A percentile compares a stretch with the other conserved stretches of the same genome.
Conservation (phyloP, 2,797 vertebrate genomes). For the Cyprinodon diabolis region DNA sequence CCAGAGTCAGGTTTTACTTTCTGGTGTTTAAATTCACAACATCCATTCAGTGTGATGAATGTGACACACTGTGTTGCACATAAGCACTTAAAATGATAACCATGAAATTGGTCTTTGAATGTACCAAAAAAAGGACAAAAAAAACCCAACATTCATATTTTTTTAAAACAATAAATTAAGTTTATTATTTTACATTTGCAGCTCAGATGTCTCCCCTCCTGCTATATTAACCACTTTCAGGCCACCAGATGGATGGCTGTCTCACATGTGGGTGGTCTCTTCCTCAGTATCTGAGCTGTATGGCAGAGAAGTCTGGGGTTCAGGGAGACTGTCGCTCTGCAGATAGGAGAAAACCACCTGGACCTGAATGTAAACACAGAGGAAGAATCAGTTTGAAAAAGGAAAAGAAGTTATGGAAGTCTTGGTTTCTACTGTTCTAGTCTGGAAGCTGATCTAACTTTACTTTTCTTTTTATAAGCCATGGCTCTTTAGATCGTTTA, state of each 20-base stretch:
- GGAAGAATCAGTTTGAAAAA: not conserved
- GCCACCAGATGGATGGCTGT: slow-evolving; percentile 49
- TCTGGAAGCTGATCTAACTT: too few relatives aligned
- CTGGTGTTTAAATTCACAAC: not conserved
- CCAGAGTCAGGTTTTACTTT: too few relatives aligned
- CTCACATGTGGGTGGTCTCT: slow-evolving; percentile 72
- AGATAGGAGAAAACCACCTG: slow-evolving; percentile 80
- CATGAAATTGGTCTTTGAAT: not conserved
- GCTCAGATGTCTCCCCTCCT: not conserved
- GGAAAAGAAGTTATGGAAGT: not conserved
- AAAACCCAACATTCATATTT: not conserved
- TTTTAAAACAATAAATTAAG: slow-evolving; percentile 55
- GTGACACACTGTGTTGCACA: too few relatives aligned
- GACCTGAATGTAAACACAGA: slow-evolving; percentile 62
- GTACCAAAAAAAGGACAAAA: not conserved
- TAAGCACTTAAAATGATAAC: too few relatives aligned
- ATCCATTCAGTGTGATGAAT: too few relatives aligned
- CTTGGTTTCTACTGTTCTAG: too few relatives aligned
- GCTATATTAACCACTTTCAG: not conserved
- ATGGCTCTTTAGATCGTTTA: too few relatives aligned
- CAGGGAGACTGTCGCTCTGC: slow-evolving; percentile 75
- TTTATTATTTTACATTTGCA: slow-evolving; percentile 28
- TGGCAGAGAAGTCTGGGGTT: slow-evolving; percentile 64
- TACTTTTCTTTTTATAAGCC: not conserved
- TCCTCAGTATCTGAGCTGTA: slow-evolving; percentile 69